Base-by-base conservation (phyloP, 2,113 vertebrate species). In the Toxotes jaculatrix region DNA sequence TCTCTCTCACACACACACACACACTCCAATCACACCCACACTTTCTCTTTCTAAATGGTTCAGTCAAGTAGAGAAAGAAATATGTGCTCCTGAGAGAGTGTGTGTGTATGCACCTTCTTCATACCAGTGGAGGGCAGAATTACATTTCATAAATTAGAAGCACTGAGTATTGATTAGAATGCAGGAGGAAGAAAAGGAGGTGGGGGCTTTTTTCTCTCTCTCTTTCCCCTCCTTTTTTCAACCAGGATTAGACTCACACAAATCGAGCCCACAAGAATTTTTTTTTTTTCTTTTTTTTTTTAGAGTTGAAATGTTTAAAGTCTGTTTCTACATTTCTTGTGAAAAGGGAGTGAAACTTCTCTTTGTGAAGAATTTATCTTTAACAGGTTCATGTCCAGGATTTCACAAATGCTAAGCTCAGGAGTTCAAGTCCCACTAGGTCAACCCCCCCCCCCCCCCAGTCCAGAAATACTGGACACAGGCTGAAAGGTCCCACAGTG, bases 41-140 rank as follows among this genome's bases (percentile, higher is more conserved):
- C 55, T 40, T 36, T 70, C 32, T 67, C 65, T 77, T 77, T 61
- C 64, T 84, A 67, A 61, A 62, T 74, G 42, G 43, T 62, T 49
- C n/a, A 56, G 64, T 64, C 49, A 36, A 62, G 60, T 27, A 42
- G 47, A 87, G 74, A 57, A 79, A 67, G 73, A 81, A 71, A 67
- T 60, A 36, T 74, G 49, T 53, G 61, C 38, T 32, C 17, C 53
- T 73, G 70, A 70, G 55, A 64, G 55, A 10, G 66, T 45, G 63
- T 87, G 84, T 83, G 84, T 88, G 92, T 90, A 80, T 83, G 78
- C 88, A 90, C 84, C 91, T 93, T 92, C 89, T 87, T 94, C 92
- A 95, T 96, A 93, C 97, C 97, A 98, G 97, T 96, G 98, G 97
- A 97, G 97, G 97, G 97, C 97, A 98, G 97, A 96, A 96, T 97